Evolutionary conservation across 2,888 invertebrate genomes (phyloP).

Genomic region (Dromius quadrimaculatus): DNA sequence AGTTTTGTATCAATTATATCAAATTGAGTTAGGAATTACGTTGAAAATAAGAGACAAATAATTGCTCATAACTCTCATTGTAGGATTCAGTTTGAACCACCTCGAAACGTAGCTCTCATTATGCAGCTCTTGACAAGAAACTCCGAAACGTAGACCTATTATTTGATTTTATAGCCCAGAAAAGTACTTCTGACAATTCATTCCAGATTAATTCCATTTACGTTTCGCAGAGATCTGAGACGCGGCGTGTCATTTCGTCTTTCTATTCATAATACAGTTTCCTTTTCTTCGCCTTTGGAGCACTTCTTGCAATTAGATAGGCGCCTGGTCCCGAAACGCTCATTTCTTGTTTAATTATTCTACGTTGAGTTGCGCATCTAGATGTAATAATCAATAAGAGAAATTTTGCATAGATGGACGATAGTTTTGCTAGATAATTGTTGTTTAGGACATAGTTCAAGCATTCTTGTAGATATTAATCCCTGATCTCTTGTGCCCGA

Average conservation of each 20-base stretch:
- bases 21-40: no score
- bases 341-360: slow-evolving; percentile 50
- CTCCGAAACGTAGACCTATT: slow-evolving; percentile 19
- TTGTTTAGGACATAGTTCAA: no score
- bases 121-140: slow-evolving; percentile 10
- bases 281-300: slow-evolving; percentile 15
- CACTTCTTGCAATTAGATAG: slow-evolving; percentile 47
- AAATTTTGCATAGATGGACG: no score
- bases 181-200: slow-evolving; percentile 32
- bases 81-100: slow-evolving; percentile 7
- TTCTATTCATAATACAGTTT: slow-evolving; percentile 42
- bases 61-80: slow-evolving; percentile 1
- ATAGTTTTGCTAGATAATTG: no score
- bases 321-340: slow-evolving; percentile 45
- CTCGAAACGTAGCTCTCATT: slow-evolving; percentile 6
- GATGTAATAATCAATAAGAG: no score
- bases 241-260: not conserved
- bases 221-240: slow-evolving; percentile 22
- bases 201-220: slow-evolving; percentile 38
- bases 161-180: slow-evolving; percentile 8
- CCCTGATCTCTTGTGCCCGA: no score
- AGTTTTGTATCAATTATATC: no score
- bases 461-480: no score
- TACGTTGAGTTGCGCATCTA: slow-evolving; percentile 1
- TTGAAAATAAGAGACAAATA: slow-evolving; percentile 13